phyloP scores from a whole-genome alignment of 2,888 invertebrate species.

The Palloptera scutellata region DNA sequence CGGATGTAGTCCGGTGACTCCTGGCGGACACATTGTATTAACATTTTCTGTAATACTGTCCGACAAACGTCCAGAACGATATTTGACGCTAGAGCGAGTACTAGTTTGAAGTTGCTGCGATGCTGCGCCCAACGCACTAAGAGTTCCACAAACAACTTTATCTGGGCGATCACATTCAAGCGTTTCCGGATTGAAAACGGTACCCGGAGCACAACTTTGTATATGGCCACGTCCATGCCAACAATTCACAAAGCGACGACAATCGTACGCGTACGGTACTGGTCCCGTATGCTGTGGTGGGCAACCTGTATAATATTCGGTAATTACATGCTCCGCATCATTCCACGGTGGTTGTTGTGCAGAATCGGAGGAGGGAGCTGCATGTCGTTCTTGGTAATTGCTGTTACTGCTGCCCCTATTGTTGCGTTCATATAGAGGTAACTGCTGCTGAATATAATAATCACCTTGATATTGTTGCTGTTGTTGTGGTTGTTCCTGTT shows the following conservation, averaged over 20 bases:
- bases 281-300: conserved; percentile 67
- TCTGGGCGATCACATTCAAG: conserved; percentile 71
- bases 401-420: too few relatives aligned
- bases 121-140: conserved; percentile 24
- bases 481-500: conserved; percentile 19
- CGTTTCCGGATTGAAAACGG: conserved; percentile 71
- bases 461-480: conserved; percentile 24
- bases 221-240: conserved; percentile 71
- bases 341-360: conserved; percentile 27
- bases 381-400: background rate
- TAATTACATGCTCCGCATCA: conserved; percentile 46
- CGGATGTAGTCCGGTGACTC: conserved; percentile 66
- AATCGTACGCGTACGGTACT: conserved; percentile 70
- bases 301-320: conserved; percentile 59
- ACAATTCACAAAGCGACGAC: conserved; percentile 74
- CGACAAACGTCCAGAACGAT: conserved; percentile 40
- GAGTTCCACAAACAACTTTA: conserved; percentile 67
- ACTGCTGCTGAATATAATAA: conserved; percentile 42
- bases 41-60: conserved; percentile 33
- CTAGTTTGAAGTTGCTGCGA: background rate
- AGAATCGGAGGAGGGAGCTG: background rate
- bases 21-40: conserved; percentile 64
- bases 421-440: conserved; percentile 44
- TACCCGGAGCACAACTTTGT: conserved; percentile 72
- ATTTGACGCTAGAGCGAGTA: conserved; percentile 21